These are phyloP conservation scores for Scaptodrosophila latifasciaeformis DNA, from an alignment of 2,888 invertebrate genomes.

Conservation along the genomic window DNA sequence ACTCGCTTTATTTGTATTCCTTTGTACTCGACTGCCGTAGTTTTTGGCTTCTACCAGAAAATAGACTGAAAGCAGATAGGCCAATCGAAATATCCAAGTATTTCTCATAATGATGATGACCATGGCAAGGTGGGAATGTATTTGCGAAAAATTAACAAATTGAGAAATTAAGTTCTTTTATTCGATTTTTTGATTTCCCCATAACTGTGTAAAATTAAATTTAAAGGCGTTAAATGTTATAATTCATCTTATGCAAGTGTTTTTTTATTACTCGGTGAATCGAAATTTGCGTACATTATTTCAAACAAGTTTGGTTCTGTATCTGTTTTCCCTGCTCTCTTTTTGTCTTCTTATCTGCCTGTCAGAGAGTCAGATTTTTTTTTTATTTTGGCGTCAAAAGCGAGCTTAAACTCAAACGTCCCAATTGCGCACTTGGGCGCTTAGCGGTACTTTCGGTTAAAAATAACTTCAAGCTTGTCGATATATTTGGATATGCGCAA, in stretches of 20 bases:
- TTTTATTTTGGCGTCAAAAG: conserved; percentile 44
- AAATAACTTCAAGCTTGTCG: conserved; percentile 21
- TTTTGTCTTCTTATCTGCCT: conserved; percentile 1
- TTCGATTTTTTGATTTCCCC: conserved; percentile 9
- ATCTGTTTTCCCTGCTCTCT: neutral
- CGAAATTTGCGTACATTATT: conserved; percentile 17
- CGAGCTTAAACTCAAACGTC: conserved; percentile 33
- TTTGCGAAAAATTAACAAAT: too few species aligned
- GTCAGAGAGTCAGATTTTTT: conserved; percentile 10
- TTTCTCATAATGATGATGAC: conserved; percentile 17
- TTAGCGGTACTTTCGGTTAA: conserved; percentile 54
- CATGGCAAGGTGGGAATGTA: too few species aligned
- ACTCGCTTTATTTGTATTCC: neutral
- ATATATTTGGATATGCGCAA: conserved; percentile 39
- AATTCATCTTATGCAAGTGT: conserved; percentile 15
- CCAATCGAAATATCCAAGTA: conserved; percentile 19
- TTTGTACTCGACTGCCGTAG: neutral
- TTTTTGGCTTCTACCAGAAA: neutral
- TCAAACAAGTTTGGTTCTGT: conserved; percentile 11
- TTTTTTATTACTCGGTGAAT: too few species aligned
- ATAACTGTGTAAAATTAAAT: too few species aligned
- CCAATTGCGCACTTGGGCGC: conserved; percentile 49
- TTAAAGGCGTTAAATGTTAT: conserved; percentile 12
- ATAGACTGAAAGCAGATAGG: neutral
- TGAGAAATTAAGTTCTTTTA: neutral